phyloP scores from a whole-genome alignment of 2,888 invertebrate species.

The Dyspetes luteomarginatus region DNA sequence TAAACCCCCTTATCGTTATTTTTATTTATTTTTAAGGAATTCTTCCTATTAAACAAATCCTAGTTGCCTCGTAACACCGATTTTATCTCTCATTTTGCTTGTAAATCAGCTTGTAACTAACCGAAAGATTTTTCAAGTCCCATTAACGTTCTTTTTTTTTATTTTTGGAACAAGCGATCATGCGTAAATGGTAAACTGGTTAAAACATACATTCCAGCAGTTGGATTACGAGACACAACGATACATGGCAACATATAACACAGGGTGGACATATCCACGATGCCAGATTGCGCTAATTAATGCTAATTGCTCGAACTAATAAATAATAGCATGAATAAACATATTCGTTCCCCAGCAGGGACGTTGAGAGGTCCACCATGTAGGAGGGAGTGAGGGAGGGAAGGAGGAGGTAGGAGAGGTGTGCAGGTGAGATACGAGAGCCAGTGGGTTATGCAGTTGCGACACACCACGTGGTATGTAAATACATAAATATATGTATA shows the following conservation, averaged over 20 bases:
- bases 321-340: slow-evolving; percentile 81
- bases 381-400: slow-evolving; percentile 28
- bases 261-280: slow-evolving; percentile 60
- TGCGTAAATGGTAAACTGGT: slow-evolving; percentile 32
- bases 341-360: slow-evolving; percentile 72
- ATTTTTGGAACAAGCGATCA: slow-evolving; percentile 7
- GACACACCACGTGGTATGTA: slow-evolving; percentile 51
- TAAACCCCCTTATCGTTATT: too few species aligned
- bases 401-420: slow-evolving; percentile 45
- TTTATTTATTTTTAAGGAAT: too few species aligned
- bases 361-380: slow-evolving; percentile 47
- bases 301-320: slow-evolving; percentile 81
- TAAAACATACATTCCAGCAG: slow-evolving; percentile 3
- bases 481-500: slow-evolving; percentile 58
- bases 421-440: slow-evolving; percentile 26
- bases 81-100: too few species aligned
- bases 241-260: background rate
- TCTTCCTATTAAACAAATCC: too few species aligned
- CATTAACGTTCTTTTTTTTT: too few species aligned
- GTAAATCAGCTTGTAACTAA: too few species aligned
- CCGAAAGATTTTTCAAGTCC: too few species aligned
- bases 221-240: background rate
- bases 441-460: slow-evolving; percentile 31
- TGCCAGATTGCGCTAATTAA: slow-evolving; percentile 81
- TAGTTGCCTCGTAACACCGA: too few species aligned